Evolutionary conservation across 2,888 invertebrate species (phyloP).

Genomic region (Drosophila mettleri): DNA sequence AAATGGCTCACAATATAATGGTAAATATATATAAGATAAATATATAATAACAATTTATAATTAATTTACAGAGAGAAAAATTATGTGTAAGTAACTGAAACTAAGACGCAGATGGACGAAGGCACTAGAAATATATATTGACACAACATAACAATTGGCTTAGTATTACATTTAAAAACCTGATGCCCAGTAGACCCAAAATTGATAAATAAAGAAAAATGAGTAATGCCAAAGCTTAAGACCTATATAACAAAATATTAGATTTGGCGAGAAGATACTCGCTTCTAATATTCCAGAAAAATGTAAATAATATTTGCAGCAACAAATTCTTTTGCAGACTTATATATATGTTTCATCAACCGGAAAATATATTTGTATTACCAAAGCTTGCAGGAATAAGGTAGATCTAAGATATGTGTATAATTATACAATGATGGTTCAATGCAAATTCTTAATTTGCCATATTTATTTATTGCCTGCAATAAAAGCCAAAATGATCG

Average conservation of each 20-base stretch:
- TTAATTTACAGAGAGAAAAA: not conserved
- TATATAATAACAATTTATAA: constrained; percentile 1
- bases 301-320: not conserved
- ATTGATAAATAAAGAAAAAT: not conserved
- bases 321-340: not conserved
- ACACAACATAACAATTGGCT: constrained; percentile 1
- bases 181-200: not conserved
- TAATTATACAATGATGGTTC: constrained; percentile 3
- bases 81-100: not conserved
- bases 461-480: not conserved
- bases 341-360: not conserved
- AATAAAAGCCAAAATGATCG: not conserved
- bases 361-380: not conserved
- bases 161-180: not conserved
- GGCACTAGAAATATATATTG: constrained; percentile 10
- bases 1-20: not conserved
- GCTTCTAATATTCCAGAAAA: not conserved
- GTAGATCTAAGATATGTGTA: constrained; percentile 1
- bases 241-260: not conserved
- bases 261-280: not conserved
- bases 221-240: not conserved
- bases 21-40: not conserved
- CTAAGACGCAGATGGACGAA: not conserved
- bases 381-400: not conserved
- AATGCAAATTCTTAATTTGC: not conserved